These are phyloP conservation scores for Xiphophorus hellerii DNA, from an alignment of 2,113 vertebrate species.

Conservation along the genomic window DNA sequence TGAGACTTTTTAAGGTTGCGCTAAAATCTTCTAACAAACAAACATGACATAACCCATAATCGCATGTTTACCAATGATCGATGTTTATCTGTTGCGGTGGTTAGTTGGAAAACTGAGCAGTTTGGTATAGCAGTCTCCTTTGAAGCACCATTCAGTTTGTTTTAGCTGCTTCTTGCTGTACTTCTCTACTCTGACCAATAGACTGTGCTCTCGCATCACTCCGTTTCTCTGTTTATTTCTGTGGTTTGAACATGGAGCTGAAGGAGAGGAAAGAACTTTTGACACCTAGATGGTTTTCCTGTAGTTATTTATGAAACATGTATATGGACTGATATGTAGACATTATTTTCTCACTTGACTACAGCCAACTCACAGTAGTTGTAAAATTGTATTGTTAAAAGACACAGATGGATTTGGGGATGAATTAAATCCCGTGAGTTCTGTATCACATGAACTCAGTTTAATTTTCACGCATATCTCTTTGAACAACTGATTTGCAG, in stretches of 20 bases:
- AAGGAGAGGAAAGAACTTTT: slow-evolving; percentile 49
- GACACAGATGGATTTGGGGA: slow-evolving; percentile 16
- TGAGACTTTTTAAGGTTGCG: neutral
- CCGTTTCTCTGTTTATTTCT: slow-evolving; percentile 12
- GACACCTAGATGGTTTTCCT: neutral
- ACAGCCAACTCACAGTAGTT: slow-evolving; percentile 1
- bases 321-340: slow-evolving; percentile 30
- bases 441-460: slow-evolving; percentile 3
- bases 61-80: no score
- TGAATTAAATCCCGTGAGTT: neutral
- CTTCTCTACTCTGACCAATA: slow-evolving; percentile 55
- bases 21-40: neutral
- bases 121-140: neutral
- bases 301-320: slow-evolving; percentile 1
- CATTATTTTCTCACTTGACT: slow-evolving; percentile 14
- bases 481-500: slow-evolving; percentile 26
- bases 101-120: neutral
- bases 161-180: slow-evolving; percentile 31
- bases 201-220: slow-evolving; percentile 49
- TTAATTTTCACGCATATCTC: slow-evolving; percentile 14
- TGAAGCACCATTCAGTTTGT: neutral
- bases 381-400: slow-evolving; percentile 1
- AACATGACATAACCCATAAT: neutral
- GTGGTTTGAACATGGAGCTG: slow-evolving; percentile 31
- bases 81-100: neutral